Percentiles rank a stretch among this genome's conserved stretches.
These are phyloP conservation scores for Takifugu ocellatus DNA, from an alignment of 2,797 vertebrate genomes.

Conservation along the genomic window DNA sequence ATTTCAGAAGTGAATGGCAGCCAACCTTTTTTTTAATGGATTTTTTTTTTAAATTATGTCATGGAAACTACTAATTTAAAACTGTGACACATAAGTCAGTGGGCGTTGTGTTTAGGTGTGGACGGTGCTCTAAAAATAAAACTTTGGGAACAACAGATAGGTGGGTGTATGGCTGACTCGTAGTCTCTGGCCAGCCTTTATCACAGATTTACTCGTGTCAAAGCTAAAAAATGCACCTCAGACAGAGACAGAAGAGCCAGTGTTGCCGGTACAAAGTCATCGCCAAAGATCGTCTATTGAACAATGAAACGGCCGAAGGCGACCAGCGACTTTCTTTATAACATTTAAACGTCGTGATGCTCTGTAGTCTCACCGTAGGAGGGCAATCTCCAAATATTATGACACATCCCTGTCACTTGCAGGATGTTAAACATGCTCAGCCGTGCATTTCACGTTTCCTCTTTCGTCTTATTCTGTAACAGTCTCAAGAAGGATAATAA, in stretches of 20 bases:
- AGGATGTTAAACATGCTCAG: too few relatives aligned
- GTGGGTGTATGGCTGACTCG: constrained; percentile 58
- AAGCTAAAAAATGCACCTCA: constrained; percentile 26
- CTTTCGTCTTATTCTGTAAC: neutral
- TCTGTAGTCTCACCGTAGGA: neutral
- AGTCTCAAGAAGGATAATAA: too few relatives aligned
- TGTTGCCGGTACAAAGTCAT: constrained; percentile 22
- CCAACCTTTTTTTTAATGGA: neutral
- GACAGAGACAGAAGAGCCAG: constrained; percentile 10
- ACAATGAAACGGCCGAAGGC: neutral
- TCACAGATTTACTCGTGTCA: constrained; percentile 30
- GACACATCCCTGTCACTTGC: too few relatives aligned
- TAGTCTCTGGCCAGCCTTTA: constrained; percentile 33
- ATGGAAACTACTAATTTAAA: constrained; percentile 9
- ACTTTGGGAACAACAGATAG: constrained; percentile 32
- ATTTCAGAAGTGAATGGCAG: neutral
- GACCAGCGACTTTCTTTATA: neutral
- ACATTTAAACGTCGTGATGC: neutral
- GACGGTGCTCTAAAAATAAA: constrained; percentile 49
- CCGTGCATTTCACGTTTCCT: neutral
- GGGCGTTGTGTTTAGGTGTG: constrained; percentile 24
- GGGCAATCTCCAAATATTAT: neutral
- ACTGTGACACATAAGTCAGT: neutral
- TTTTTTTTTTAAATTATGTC: neutral
- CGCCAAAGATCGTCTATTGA: constrained; percentile 29